A percentile compares a stretch with the other conserved stretches of the same genome.
Evolutionary conservation across 2,797 vertebrate genomes (phyloP).

Genomic region (Mormyrops attenuatus): DNA sequence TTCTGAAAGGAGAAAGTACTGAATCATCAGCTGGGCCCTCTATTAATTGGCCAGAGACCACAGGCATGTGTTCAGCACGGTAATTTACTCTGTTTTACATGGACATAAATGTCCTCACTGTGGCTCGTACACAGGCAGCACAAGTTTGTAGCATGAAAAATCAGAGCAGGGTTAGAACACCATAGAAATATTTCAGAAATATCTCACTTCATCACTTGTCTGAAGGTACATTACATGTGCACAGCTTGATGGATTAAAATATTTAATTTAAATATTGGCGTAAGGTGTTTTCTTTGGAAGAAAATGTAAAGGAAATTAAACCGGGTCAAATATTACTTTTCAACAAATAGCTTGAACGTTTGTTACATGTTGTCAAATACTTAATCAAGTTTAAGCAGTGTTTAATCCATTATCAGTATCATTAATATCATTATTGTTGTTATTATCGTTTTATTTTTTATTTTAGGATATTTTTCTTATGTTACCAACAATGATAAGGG

Average conservation of each 20-base stretch:
- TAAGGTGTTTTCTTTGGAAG: neutral
- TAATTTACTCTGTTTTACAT: neutral
- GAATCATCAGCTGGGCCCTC: neutral
- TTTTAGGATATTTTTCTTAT: neutral
- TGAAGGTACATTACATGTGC: neutral
- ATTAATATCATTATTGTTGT: neutral
- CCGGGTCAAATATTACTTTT: neutral
- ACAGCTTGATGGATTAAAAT: neutral
- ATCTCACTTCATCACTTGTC: neutral
- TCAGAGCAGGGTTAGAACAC: neutral
- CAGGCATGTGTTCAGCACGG: neutral
- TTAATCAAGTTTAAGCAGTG: neutral
- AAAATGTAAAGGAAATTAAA: neutral
- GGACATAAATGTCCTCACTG: neutral
- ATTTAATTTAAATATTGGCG: neutral
- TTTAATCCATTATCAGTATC: neutral
- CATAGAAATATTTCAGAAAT: neutral
- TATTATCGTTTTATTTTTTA: neutral
- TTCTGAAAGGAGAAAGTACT: neutral
- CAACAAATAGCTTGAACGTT: neutral
- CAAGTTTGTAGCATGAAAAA: neutral
- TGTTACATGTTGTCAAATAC: neutral
- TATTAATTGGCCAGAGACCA: neutral
- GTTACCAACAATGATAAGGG: too few species aligned
- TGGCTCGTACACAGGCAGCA: neutral